Percentiles rank a stretch among this genome's conserved stretches.
Conservation (phyloP, 2,113 vertebrate species). For the Nesoenas mayeri region DNA sequence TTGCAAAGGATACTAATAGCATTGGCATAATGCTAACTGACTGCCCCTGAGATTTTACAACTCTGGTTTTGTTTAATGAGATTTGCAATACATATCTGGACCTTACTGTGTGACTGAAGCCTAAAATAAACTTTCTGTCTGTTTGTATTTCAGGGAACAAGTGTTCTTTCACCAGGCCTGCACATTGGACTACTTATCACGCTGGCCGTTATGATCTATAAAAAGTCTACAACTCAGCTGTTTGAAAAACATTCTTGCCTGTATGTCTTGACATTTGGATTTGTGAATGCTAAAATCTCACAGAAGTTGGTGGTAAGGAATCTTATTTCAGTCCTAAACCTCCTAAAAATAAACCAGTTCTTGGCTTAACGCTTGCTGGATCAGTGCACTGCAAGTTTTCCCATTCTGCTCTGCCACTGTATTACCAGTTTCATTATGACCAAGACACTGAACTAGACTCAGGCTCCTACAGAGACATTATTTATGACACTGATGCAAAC, state of each 20-base stretch:
- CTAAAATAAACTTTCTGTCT: not conserved
- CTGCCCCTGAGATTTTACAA: not conserved
- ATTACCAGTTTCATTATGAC: not conserved
- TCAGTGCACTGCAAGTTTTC: not conserved
- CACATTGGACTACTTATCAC: slow-evolving; percentile 90
- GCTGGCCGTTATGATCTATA: slow-evolving; percentile 92
- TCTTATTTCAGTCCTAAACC: not conserved
- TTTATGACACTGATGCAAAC: not conserved
- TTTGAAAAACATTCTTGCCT: slow-evolving; percentile 94
- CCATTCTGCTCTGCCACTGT: not conserved
- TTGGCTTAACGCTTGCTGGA: not conserved
- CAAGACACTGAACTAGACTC: not conserved
- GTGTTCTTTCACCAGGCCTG: slow-evolving; percentile 91
- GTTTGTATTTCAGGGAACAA: slow-evolving; percentile 86
- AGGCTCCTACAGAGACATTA: not conserved
- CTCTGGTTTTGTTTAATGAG: not conserved
- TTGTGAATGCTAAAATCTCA: slow-evolving; percentile 92
- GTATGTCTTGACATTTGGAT: slow-evolving; percentile 91
- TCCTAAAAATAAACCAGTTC: not conserved
- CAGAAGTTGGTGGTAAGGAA: slow-evolving; percentile 93
- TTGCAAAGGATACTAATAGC: not conserved
- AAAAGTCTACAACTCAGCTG: slow-evolving; percentile 90
- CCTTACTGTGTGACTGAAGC: not conserved
- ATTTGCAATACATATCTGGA: not conserved
- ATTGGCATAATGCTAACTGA: not conserved